These are phyloP conservation scores for Dendroctonus ponderosae DNA, from an alignment of 1,140 invertebrate species.

Conservation along the genomic window DNA sequence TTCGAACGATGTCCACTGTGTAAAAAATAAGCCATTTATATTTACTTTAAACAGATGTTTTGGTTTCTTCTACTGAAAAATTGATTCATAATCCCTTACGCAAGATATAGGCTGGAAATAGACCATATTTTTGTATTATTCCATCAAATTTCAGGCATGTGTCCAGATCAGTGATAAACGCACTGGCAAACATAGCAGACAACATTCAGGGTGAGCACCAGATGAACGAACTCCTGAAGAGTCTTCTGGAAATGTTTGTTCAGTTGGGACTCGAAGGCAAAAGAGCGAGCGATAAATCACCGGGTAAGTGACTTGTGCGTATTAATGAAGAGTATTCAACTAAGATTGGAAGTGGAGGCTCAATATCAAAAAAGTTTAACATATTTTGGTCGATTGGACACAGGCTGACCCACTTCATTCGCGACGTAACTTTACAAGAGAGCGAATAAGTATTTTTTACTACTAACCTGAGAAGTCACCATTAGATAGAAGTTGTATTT, in stretches of 20 bases:
- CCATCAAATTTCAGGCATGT: constrained; percentile 78
- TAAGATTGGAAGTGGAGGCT: not conserved
- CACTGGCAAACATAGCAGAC: constrained; percentile 89
- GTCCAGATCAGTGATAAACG: constrained; percentile 91
- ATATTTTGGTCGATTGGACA: too few species aligned
- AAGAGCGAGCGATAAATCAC: constrained; percentile 84
- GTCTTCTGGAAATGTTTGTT: constrained; percentile 93
- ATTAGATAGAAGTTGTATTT: too few species aligned
- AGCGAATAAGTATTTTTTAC: too few species aligned
- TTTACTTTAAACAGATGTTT: not conserved
- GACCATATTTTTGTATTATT: too few species aligned
- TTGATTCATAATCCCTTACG: not conserved
- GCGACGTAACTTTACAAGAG: too few species aligned
- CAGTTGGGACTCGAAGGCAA: constrained; percentile 96
- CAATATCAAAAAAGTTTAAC: too few species aligned
- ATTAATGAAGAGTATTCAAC: not conserved
- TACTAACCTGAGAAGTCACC: too few species aligned
- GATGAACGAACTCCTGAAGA: constrained; percentile 82
- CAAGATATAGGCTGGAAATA: not conserved
- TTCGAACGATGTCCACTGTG: too few species aligned
- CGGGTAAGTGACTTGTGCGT: constrained; percentile 47
- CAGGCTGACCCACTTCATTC: too few species aligned
- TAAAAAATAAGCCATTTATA: too few species aligned
- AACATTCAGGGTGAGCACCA: constrained; percentile 87
- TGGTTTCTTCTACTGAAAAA: not conserved